A percentile compares a stretch with the other conserved stretches of the same genome.
phyloP scores from a whole-genome alignment of 2,888 invertebrate species.

The Cylindroiulus punctatus region DNA sequence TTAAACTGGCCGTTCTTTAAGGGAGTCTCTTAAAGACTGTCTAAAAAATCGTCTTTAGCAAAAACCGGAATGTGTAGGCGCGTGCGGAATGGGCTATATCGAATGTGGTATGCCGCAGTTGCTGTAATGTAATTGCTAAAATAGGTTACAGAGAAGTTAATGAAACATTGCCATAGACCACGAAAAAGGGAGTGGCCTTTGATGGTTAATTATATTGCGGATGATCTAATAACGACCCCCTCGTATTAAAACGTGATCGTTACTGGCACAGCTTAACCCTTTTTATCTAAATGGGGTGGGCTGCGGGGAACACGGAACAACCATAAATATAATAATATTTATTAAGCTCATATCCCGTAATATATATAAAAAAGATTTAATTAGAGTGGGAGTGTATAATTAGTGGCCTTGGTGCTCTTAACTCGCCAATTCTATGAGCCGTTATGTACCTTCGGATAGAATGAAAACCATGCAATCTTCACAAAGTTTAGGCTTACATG shows the following conservation, averaged over 20 bases:
- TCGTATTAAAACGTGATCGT: constrained; percentile 24
- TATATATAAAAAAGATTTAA: neutral
- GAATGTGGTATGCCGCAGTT: constrained; percentile 11
- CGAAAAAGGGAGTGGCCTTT: neutral
- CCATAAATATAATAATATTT: neutral
- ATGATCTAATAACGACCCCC: constrained; percentile 21
- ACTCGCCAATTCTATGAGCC: neutral
- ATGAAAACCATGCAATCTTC: neutral
- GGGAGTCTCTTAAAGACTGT: neutral
- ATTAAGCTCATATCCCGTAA: neutral
- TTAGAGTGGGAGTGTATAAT: neutral
- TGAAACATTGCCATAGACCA: constrained; percentile 29
- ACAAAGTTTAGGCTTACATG: neutral
- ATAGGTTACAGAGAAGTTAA: neutral
- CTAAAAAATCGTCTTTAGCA: neutral
- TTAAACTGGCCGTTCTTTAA: neutral
- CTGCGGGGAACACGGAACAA: neutral
- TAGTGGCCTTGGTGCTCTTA: neutral
- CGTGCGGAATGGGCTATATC: constrained; percentile 28
- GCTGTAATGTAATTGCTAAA: constrained; percentile 22
- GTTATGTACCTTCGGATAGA: neutral
- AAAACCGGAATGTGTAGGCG: neutral
- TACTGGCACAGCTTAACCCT: neutral
- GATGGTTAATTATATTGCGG: constrained; percentile 29
- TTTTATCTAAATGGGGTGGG: constrained; percentile 21